A percentile compares a stretch with the other conserved stretches of the same genome.
These are phyloP conservation scores for Apaloderma vittatum DNA, from an alignment of 2,113 vertebrate species.

Conservation along the genomic window DNA sequence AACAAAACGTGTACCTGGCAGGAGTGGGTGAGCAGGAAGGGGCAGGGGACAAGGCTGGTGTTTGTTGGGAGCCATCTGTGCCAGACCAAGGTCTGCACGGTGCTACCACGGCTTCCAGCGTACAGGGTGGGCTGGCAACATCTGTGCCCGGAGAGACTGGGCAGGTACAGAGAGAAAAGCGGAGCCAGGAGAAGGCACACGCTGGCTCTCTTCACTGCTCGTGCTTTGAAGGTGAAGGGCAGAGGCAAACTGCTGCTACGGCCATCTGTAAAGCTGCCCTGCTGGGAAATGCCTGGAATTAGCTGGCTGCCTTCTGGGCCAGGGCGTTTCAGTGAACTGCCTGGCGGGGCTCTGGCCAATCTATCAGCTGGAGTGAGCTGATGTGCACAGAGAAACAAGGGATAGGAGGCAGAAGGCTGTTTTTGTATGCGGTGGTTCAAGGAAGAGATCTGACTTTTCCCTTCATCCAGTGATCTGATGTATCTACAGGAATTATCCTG, in stretches of 20 bases:
- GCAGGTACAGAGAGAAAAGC: background rate
- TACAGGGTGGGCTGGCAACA: background rate
- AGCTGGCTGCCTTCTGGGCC: rapidly evolving
- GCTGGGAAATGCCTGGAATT: background rate
- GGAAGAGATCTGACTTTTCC: background rate
- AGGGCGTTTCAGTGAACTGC: background rate
- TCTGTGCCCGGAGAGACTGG: background rate
- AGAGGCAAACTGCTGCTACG: background rate
- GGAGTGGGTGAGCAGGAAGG: background rate
- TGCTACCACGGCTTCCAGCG: background rate
- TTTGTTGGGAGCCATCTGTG: background rate
- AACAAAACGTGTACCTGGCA: background rate
- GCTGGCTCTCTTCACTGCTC: background rate
- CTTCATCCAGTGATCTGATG: background rate
- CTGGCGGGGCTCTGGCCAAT: background rate
- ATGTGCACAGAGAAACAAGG: background rate
- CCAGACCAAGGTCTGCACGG: background rate
- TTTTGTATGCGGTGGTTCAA: background rate
- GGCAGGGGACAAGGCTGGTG: background rate
- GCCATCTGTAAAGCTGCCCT: background rate
- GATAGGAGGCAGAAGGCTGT: background rate
- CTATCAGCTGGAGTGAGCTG: background rate
- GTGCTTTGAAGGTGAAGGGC: background rate
- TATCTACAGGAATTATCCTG: background rate
- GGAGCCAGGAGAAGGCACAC: background rate